Evolutionary conservation across 2,888 invertebrate genomes (phyloP), one percentile per base, ranked within the genome.

Genomic region (Drosophila rellima): DNA sequence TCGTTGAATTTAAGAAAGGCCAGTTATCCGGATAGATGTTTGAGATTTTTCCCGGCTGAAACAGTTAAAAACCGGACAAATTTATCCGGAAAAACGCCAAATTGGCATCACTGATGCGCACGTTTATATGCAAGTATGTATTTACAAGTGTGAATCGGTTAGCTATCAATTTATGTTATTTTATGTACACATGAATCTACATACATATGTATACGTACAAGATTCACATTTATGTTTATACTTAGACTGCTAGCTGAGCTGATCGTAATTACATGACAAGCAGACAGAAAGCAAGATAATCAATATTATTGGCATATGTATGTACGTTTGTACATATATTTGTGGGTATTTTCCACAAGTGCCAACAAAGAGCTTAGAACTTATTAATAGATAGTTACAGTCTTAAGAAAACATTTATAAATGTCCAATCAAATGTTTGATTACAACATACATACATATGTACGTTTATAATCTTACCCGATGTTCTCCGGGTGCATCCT

Each of bases 401-500:
- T 5, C 8, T 15, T 15, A 15, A 15, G 37, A 15, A 6, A 3
- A 6, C 35, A 35, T 13, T 18, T 3, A 26, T 26, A 23, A 2
- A 26, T 33, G 33, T 6, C 33, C 17, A 31, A 6, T 13, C 13
- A 15, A 13, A 37, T 23, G 5, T 37, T 37, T 8, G 13, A n/a
- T n/a, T 23, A 8, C n/a, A 10, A 26, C 11, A 18, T n/a, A 35
- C 8, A 15, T 23, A 23, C 26, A 23, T 51, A 37, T 33, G 33
- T 42, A 11, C 2, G n/a, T 33, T 15, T 8, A 5, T 10, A 99
- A 33, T 61, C 59, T 65, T 65, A 59, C 52, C 33, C 63, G 65
- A 18, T 59, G 59, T n/a, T 42, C 23, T 6, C 63, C 63, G n/a
- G 59, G 99, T 15, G 94, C 96, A 72, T 95, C 94, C 91, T 99